phyloP scores from a whole-genome alignment of 2,113 vertebrate genomes.

The Origma solitaria region DNA sequence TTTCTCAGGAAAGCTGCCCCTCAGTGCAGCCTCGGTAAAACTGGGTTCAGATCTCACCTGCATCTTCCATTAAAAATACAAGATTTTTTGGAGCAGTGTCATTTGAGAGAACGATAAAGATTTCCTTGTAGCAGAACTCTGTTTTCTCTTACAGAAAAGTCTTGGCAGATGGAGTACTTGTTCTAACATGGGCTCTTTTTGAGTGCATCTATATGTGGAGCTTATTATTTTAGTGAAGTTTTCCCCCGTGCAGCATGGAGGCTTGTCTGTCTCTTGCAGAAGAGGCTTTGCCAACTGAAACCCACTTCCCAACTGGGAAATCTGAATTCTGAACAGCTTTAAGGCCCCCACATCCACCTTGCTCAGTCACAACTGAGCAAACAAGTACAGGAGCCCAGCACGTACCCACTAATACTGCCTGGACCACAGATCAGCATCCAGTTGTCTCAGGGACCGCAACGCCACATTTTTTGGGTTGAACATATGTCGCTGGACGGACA shows the following conservation, averaged over 20 bases:
- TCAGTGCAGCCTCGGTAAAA: neutral
- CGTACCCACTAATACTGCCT: neutral
- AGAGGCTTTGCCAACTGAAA: neutral
- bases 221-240: neutral
- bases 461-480: neutral
- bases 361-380: neutral
- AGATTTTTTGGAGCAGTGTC: neutral
- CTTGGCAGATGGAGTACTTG: neutral
- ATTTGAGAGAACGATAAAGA: neutral
- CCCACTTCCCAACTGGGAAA: neutral
- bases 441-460: neutral
- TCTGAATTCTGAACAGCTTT: neutral
- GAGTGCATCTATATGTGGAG: neutral
- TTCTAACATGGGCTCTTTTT: rapidly evolving
- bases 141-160: neutral
- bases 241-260: neutral
- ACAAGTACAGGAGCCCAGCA: neutral
- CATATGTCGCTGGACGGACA: neutral
- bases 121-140: neutral
- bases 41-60: neutral
- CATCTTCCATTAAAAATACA: neutral
- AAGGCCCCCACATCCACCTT: neutral
- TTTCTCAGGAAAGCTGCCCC: neutral
- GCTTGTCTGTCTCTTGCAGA: neutral
- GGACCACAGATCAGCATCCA: neutral